Evolutionary conservation across 2,888 invertebrate species (phyloP).

Genomic region (Zootermopsis nevadensis): DNA sequence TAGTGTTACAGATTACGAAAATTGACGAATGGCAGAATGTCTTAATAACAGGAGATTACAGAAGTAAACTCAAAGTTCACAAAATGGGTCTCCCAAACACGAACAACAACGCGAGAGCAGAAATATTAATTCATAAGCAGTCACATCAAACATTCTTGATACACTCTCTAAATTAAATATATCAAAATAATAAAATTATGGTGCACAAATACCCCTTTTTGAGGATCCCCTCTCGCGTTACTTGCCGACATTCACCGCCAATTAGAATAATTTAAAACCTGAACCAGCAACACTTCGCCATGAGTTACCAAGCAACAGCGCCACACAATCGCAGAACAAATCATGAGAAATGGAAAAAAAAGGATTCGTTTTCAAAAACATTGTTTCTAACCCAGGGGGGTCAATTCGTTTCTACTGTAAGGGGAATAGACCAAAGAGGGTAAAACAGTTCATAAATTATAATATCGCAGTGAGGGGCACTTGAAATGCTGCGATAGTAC

Average conservation of each 20-base stretch:
- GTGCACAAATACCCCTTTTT: background rate
- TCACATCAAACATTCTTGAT: background rate
- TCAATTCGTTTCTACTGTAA: background rate
- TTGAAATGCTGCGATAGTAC: background rate
- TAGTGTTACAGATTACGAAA: too few relatives aligned
- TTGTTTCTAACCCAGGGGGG: constrained; percentile 13
- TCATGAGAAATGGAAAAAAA: background rate
- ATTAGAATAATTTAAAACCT: background rate
- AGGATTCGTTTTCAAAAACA: constrained; percentile 3
- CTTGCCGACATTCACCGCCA: background rate
- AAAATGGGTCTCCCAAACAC: background rate
- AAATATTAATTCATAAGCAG: background rate
- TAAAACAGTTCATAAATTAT: background rate
- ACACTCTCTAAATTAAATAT: background rate
- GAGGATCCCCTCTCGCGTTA: background rate
- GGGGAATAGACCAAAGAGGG: background rate
- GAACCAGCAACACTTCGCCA: background rate
- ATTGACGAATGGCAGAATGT: background rate
- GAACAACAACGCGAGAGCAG: background rate
- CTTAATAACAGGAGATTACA: background rate
- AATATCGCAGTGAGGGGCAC: constrained; percentile 6
- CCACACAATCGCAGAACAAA: constrained; percentile 3
- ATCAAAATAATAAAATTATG: background rate
- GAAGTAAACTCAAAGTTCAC: background rate
- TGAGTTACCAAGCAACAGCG: background rate